Base-by-base conservation (phyloP, 2,797 vertebrate species). In the Oreochromis mossambicus region DNA sequence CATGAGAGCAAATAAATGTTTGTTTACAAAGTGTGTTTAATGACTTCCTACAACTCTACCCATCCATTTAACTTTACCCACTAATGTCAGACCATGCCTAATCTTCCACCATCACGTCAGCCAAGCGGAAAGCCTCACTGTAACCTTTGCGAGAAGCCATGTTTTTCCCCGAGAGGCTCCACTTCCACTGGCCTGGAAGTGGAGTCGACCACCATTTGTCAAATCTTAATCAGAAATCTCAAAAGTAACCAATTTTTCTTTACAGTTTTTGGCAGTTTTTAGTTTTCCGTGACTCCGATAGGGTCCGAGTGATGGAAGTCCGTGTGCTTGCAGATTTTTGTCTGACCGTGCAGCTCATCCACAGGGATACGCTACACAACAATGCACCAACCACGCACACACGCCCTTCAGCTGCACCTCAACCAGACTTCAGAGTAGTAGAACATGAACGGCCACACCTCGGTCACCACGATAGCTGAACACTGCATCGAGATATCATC, bases 171-270 rank as follows among this genome's bases (percentile, higher is more conserved):
- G 0, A 36, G 58, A 63, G 17, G 5, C 32, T 61, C 2, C 58
- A 61, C 10, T 36, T 61, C 66, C 0, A 73, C 43, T 73, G 43
- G 13, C 15, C 15, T n/a, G 32, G 32, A 61, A 34, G 32, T 61
- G 10, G 58, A 32, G 19, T 43, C 15, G 3, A 0, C 24, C 55
- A 14, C 4, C 7, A 0, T 70, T 43, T 70, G 21, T 26, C 63
- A 70, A 70, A 41, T 68, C n/a, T 41, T 41, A 24, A 41, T 68
- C n/a, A 4, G n/a, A 68, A 41, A 68, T 41, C 34, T 66, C 7
- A 68, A 68, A 68, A 24, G 8, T 68, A 14, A 68, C 13, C n/a
- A 41, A 1, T 2, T 6, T 41, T 21, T 38, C n/a, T 21, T 41
- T 21, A 19, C 14, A 24, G 61, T 24, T 41, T 8, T 66, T 41